These are phyloP conservation scores for Sebastes umbrosus DNA, from an alignment of 2,797 vertebrate species.

Conservation along the genomic window DNA sequence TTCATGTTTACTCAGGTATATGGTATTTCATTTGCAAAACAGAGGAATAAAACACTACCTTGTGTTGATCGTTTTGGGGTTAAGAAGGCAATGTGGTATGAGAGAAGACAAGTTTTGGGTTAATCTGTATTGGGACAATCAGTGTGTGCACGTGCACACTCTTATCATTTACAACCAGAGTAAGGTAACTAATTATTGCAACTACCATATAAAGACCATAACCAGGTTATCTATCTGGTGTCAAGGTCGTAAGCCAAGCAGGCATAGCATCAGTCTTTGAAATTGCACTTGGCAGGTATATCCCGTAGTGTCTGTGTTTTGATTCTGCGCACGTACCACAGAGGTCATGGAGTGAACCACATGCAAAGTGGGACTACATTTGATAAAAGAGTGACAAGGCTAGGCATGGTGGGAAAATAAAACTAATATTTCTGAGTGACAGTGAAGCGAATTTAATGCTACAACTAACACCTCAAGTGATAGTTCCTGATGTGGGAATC, in stretches of 20 bases:
- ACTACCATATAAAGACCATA: constrained; percentile 7
- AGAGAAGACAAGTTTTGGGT: not conserved
- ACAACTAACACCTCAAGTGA: not conserved
- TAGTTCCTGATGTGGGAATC: not conserved
- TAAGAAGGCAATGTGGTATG: not conserved
- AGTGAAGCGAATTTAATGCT: constrained; percentile 24
- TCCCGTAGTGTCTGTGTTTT: not conserved
- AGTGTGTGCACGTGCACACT: not conserved
- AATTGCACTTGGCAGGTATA: constrained; percentile 13
- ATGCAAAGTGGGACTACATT: constrained; percentile 40
- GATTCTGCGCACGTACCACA: constrained; percentile 3
- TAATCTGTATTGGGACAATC: not conserved
- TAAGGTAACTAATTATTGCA: not conserved
- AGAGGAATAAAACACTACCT: not conserved
- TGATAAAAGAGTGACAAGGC: constrained; percentile 43
- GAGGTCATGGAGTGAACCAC: constrained; percentile 39
- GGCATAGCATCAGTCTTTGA: constrained; percentile 11
- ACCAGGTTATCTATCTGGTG: not conserved
- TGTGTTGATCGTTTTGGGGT: not conserved
- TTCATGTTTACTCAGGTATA: not conserved
- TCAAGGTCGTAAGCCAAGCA: constrained; percentile 13
- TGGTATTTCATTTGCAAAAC: not conserved
- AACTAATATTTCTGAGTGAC: constrained; percentile 35
- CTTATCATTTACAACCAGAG: not conserved
- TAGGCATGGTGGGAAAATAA: constrained; percentile 13